Conservation (phyloP, 2,797 vertebrate genomes). For the Crossoptilon crossoptilon region DNA sequence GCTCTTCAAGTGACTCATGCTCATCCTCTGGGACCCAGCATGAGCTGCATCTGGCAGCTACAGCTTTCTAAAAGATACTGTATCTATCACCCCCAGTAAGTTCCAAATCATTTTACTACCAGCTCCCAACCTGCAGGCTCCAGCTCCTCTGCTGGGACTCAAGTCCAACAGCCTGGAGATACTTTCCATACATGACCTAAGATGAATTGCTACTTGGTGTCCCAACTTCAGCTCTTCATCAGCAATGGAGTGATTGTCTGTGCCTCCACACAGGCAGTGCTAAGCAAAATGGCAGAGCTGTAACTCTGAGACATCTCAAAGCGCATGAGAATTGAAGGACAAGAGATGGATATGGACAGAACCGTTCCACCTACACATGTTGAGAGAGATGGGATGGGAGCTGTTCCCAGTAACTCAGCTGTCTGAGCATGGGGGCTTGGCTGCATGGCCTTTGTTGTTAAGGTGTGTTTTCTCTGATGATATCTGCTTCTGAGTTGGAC, state of each 20-base stretch:
- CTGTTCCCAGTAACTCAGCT: neutral
- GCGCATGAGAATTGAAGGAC: neutral
- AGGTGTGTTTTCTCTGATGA: neutral
- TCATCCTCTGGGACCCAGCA: neutral
- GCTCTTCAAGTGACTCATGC: accelerated
- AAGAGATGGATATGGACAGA: neutral
- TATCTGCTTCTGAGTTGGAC: neutral
- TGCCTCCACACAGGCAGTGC: neutral
- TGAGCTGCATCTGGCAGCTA: neutral
- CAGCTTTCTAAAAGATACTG: neutral
- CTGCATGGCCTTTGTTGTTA: neutral
- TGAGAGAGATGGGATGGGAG: neutral
- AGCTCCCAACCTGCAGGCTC: neutral
- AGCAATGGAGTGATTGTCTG: accelerated
- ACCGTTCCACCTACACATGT: neutral
- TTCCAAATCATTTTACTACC: neutral
- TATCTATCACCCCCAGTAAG: neutral
- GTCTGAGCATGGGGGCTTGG: neutral
- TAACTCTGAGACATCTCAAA: neutral
- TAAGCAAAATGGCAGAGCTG: neutral
- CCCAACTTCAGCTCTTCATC: neutral
- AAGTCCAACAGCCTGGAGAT: neutral
- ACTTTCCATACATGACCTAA: neutral
- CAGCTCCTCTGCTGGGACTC: neutral
- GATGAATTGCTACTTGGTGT: neutral